phyloP scores from a whole-genome alignment of 2,113 vertebrate genomes.

The Clarias gariepinus region DNA sequence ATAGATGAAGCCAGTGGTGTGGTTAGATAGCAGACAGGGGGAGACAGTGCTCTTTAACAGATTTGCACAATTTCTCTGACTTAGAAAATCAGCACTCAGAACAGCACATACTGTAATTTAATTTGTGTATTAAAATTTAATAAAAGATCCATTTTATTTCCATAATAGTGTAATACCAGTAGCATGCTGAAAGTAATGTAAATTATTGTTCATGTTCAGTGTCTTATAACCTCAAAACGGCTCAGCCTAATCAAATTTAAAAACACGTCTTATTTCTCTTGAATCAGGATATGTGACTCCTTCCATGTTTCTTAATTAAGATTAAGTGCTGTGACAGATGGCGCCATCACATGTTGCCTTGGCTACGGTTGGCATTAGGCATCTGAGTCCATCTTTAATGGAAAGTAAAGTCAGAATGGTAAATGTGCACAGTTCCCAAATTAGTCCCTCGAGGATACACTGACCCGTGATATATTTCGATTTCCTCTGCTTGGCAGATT shows the following conservation, averaged over 20 bases:
- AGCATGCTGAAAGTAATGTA: not conserved
- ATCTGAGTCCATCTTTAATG: conserved; percentile 63
- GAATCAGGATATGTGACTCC: not conserved
- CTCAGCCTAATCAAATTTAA: not conserved
- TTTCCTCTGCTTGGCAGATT: conserved; percentile 46
- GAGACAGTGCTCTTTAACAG: conserved; percentile 23
- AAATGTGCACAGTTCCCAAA: conserved; percentile 65
- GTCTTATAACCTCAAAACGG: not conserved
- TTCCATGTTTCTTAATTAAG: conserved; percentile 23
- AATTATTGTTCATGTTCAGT: not conserved
- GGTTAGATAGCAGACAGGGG: conserved; percentile 29
- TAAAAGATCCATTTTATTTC: conserved; percentile 7
- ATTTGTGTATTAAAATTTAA: not conserved
- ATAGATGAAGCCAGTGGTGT: not conserved
- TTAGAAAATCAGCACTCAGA: not conserved
- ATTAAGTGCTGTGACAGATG: conserved; percentile 57
- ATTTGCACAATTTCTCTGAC: not conserved
- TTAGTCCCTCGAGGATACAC: conserved; percentile 67
- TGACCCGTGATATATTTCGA: conserved; percentile 51
- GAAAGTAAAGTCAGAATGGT: conserved; percentile 60
- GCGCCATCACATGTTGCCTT: conserved; percentile 63
- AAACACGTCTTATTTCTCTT: not conserved
- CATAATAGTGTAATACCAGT: not conserved
- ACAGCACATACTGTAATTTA: not conserved
- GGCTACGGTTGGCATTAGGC: conserved; percentile 64